Conservation (phyloP, 2,888 invertebrate species). For the Thymelicus sylvestris region DNA sequence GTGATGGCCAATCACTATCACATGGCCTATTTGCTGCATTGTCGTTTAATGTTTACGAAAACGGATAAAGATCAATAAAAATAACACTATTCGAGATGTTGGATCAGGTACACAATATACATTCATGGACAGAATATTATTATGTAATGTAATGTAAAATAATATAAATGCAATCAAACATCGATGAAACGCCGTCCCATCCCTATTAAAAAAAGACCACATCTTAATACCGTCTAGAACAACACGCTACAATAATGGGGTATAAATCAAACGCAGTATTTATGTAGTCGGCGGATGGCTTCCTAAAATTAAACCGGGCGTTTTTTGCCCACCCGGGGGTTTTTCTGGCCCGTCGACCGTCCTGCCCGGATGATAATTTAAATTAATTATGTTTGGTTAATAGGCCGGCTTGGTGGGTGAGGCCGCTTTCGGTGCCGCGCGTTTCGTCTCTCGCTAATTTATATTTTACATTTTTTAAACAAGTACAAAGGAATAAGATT, state of each 20-base stretch:
- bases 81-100: no score
- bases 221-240: slow-evolving; percentile 54
- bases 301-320: slow-evolving; percentile 65
- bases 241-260: slow-evolving; percentile 65
- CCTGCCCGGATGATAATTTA: slow-evolving; percentile 60
- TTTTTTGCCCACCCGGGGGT: slow-evolving; percentile 49
- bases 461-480: slow-evolving; percentile 14
- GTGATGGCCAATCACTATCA: no score
- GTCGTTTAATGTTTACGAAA: no score
- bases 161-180: not conserved
- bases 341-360: slow-evolving; percentile 17
- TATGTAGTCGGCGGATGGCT: slow-evolving; percentile 56
- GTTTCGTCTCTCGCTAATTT: slow-evolving; percentile 30
- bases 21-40: no score
- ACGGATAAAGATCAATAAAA: no score
- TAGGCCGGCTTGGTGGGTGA: slow-evolving; percentile 40
- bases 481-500: no score
- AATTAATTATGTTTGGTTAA: slow-evolving; percentile 80
- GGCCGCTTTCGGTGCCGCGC: slow-evolving; percentile 26
- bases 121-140: no score
- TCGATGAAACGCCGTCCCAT: slow-evolving; percentile 9
- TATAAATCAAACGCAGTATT: slow-evolving; percentile 63
- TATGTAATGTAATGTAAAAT: no score
- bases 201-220: slow-evolving; percentile 26
- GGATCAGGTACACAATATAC: no score